These are phyloP conservation scores for Lasaia peninsularis DNA, from an alignment of 1,140 invertebrate species.

Conservation along the genomic window DNA sequence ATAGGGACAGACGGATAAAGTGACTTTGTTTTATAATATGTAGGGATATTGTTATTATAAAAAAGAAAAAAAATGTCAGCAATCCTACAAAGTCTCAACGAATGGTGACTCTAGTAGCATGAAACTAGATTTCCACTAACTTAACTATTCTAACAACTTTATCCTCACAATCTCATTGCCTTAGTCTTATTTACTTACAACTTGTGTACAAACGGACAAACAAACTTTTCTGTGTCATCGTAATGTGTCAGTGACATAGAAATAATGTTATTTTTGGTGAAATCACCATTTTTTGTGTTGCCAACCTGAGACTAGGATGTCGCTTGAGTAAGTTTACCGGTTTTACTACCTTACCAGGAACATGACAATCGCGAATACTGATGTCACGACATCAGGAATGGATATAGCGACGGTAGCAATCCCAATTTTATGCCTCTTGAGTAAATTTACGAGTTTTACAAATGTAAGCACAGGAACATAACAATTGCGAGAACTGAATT, in stretches of 20 bases:
- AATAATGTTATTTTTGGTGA: not conserved
- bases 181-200: constrained; percentile 1
- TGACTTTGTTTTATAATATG: too few relatives aligned
- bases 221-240: not conserved
- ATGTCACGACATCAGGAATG: too few relatives aligned
- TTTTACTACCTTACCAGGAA: too few relatives aligned
- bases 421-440: too few relatives aligned
- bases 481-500: too few relatives aligned
- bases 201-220: not conserved
- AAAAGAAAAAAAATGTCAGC: too few relatives aligned
- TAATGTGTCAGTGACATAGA: not conserved
- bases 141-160: not conserved
- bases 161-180: not conserved
- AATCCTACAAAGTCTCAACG: not conserved
- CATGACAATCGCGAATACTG: too few relatives aligned
- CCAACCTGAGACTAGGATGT: not conserved
- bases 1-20: too few relatives aligned
- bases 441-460: too few relatives aligned
- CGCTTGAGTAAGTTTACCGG: not conserved
- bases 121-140: constrained; percentile 4
- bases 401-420: too few relatives aligned
- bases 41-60: too few relatives aligned
- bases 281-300: not conserved
- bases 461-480: too few relatives aligned
- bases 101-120: not conserved